These are phyloP conservation scores for Crambe crambe DNA, from an alignment of 37 sponge, comb jelly and placozoan genomes.

Conservation along the genomic window DNA sequence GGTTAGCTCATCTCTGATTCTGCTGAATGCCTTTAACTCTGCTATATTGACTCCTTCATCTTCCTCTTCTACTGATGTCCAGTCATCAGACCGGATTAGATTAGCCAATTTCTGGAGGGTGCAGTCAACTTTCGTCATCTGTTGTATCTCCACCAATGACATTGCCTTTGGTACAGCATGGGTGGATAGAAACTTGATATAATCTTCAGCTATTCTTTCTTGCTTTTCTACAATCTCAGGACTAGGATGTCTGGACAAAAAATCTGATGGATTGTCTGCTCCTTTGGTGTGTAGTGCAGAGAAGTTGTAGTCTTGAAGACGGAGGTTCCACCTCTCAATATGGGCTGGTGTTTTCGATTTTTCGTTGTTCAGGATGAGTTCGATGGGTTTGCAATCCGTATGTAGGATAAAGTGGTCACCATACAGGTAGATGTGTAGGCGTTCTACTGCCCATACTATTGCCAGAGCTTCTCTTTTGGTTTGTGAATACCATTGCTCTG, in stretches of 20 bases:
- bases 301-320: slow-evolving; percentile 50
- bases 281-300: slow-evolving; percentile 40
- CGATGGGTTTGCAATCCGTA: slow-evolving; percentile 46
- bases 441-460: slow-evolving; percentile 20
- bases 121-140: slow-evolving; percentile 8
- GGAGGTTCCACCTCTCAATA: slow-evolving; percentile 49
- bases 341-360: slow-evolving; percentile 57
- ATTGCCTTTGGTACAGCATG: slow-evolving; percentile 45
- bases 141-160: slow-evolving; percentile 30
- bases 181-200: slow-evolving; percentile 14
- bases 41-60: neutral
- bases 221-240: neutral
- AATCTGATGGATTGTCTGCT: slow-evolving; percentile 43
- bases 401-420: slow-evolving; percentile 46
- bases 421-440: slow-evolving; percentile 65
- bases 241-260: slow-evolving; percentile 39
- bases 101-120: slow-evolving; percentile 5
- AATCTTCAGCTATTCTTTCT: slow-evolving; percentile 8
- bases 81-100: neutral
- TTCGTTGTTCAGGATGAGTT: slow-evolving; percentile 24
- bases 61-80: neutral
- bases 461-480: slow-evolving; percentile 28
- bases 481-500: slow-evolving; percentile 32
- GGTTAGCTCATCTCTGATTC: slow-evolving; percentile 2
- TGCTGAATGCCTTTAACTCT: slow-evolving; percentile 12